Evolutionary conservation across 2,113 vertebrate species (phyloP), one percentile per base, ranked within the genome.

Genomic region (Rhabdomys dilectus): DNA sequence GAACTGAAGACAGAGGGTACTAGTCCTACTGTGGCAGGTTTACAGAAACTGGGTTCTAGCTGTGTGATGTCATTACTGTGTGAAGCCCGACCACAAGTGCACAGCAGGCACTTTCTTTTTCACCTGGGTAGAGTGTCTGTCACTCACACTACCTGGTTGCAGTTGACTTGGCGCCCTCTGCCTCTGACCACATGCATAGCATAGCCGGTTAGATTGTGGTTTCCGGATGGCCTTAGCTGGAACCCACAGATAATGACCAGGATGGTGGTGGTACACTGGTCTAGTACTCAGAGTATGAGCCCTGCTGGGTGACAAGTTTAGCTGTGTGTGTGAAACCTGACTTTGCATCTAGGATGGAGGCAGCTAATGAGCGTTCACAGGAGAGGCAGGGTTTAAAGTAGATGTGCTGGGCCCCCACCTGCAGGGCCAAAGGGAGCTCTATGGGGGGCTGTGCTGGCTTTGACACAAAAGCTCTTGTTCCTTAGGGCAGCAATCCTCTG

Each of bases 171-270:
- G 86, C 3, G 3, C 87, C 89, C 73, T 88, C 96, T 89, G 93
- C 45, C 76, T 93, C 93, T 62, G 88, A 70, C 88, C 24, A 89
- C 45, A 78, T 3, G 62, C 53, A 17, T 34, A 53, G 72, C 16
- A 13, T 82, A 85, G 92, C 96, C 96, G 92, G 75, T 60, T 82
- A 73, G 93, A 95, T 97, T 89, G 78, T 68, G 7, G 2, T 94
- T 94, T 84, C 36, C 73, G 48, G 48, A 21, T n/a, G n/a, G 22
- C 76, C 72, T 94, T 19, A 5, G 53, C 64, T 1, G 3, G 75
- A 72, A 21, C 34, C 73, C 12, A 6, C 39, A 68, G 82, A 73
- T 9, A 21, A 84, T 26, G 19, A 81, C 82, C 89, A n/a, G 36
- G 29, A 42, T 64, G 91, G 56, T 42, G n/a, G 88, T 31, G 75